Evolutionary conservation across 2,797 vertebrate genomes (phyloP).

Genomic region (Neomorphus geoffroyi): DNA sequence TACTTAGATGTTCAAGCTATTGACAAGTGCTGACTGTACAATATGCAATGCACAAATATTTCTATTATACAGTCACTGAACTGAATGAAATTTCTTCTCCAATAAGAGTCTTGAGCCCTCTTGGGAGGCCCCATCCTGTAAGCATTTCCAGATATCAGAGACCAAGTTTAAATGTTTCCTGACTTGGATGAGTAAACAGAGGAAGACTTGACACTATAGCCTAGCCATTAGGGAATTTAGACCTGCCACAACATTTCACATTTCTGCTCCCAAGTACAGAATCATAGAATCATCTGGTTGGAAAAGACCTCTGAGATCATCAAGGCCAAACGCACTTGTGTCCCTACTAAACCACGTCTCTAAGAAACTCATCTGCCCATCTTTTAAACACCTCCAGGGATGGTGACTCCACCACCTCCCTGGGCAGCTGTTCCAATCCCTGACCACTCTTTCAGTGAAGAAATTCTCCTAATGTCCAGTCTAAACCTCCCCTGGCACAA

Average conservation of each 20-base stretch:
- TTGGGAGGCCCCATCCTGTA: background rate
- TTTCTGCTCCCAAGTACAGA: background rate
- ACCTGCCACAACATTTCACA: background rate
- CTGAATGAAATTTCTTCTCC: background rate
- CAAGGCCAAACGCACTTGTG: too few species aligned
- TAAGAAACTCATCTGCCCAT: too few species aligned
- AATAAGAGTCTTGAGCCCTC: background rate
- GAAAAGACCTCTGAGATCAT: too few species aligned
- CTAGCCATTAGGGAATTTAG: background rate
- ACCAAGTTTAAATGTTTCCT: background rate
- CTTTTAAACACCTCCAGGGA: too few species aligned
- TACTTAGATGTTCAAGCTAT: background rate
- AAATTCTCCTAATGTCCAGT: too few species aligned
- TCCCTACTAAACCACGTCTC: too few species aligned
- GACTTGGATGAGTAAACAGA: background rate
- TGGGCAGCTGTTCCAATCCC: too few species aligned
- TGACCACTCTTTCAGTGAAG: too few species aligned
- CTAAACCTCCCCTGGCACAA: too few species aligned
- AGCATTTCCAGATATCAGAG: fast-evolving
- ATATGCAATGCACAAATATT: background rate
- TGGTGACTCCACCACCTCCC: too few species aligned
- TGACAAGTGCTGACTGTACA: background rate
- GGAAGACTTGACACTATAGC: background rate
- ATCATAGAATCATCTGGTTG: too few species aligned
- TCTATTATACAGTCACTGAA: background rate